phyloP scores from a whole-genome alignment of 1,140 invertebrate species.

The Magallana angulata region DNA sequence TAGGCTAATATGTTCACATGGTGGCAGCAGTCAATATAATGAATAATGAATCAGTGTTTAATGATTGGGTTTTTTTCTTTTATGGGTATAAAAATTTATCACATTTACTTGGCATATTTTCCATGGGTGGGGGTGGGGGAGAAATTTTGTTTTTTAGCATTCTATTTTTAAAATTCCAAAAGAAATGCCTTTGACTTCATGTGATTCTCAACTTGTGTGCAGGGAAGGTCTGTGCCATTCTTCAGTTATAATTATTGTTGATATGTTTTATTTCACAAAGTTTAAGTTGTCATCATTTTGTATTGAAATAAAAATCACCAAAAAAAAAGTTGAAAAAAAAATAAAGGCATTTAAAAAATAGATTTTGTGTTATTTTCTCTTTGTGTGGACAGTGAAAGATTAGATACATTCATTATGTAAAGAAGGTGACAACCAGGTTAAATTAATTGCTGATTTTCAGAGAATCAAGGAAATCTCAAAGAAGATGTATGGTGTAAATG shows the following conservation, averaged over 20 bases:
- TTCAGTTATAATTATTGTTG: slow-evolving; percentile 29
- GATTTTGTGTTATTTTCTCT: too few relatives aligned
- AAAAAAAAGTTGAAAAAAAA: slow-evolving; percentile 26
- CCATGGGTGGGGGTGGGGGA: not conserved
- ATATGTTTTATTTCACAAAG: slow-evolving; percentile 38
- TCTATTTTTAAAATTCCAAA: slow-evolving; percentile 1
- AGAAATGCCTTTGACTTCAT: slow-evolving; percentile 25
- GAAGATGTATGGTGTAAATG: too few relatives aligned
- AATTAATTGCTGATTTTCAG: too few relatives aligned
- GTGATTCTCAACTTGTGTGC: slow-evolving; percentile 20
- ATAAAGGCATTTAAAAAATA: slow-evolving; percentile 31
- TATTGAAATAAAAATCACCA: slow-evolving; percentile 23
- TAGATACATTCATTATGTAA: too few relatives aligned
- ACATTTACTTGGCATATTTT: too few relatives aligned
- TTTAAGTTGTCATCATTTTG: slow-evolving; percentile 34
- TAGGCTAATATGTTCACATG: not conserved
- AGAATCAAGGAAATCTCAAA: too few relatives aligned
- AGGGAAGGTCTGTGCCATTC: slow-evolving; percentile 9
- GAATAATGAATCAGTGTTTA: not conserved
- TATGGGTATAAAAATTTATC: too few relatives aligned
- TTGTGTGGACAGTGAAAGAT: too few relatives aligned
- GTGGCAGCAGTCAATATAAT: slow-evolving; percentile 12
- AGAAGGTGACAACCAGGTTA: too few relatives aligned
- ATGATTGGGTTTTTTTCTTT: too few relatives aligned
- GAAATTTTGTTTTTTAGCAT: not conserved